Evolutionary conservation across 2,113 vertebrate genomes (phyloP).

Genomic region (Peucedramus taeniatus): DNA sequence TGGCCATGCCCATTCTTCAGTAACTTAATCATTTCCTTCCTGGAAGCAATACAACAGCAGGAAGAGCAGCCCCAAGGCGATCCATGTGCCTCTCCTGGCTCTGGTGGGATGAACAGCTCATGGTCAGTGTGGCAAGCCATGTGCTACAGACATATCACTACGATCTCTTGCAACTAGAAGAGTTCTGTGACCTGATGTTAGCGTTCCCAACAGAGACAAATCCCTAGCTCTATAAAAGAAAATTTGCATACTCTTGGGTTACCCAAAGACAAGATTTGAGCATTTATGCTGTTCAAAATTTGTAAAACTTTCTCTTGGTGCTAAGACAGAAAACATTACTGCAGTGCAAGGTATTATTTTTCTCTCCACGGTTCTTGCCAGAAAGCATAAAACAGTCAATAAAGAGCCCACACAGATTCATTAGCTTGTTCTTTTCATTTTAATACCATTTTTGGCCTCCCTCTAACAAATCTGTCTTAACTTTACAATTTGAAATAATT

Average conservation of each 20-base stretch:
- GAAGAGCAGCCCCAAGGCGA: neutral
- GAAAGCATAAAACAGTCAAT: neutral
- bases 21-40: neutral
- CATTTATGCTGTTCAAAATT: neutral
- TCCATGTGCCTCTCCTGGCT: neutral
- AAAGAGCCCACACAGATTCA: neutral
- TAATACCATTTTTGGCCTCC: neutral
- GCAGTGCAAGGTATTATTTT: neutral
- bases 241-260: neutral
- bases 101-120: neutral
- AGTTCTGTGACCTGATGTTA: neutral
- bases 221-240: neutral
- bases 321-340: neutral
- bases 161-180: neutral
- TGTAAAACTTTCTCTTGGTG: neutral
- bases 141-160: rapidly evolving
- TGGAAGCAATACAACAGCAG: neutral
- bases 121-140: neutral
- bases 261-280: neutral
- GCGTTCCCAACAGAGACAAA: neutral
- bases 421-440: constrained; percentile 8
- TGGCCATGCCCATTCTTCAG: neutral
- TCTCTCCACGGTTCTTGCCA: neutral
- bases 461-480: neutral
- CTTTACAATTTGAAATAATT: neutral